Percentiles rank a stretch among this genome's conserved stretches.
phyloP scores from a whole-genome alignment of 1,140 invertebrate species.

The Myzus persicae region DNA sequence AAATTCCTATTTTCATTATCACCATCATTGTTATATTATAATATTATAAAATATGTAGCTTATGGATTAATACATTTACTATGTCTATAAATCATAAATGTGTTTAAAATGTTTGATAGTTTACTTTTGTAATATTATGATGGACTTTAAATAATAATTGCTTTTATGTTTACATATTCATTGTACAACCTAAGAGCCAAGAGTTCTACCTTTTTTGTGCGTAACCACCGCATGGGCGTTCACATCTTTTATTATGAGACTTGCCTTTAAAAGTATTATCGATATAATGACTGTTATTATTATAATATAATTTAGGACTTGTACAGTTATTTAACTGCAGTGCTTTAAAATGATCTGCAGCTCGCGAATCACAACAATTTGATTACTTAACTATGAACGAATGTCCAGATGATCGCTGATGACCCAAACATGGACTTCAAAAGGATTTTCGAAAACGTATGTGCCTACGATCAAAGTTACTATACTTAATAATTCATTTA shows the following conservation, averaged over 20 bases:
- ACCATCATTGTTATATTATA: not conserved
- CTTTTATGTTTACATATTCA: not conserved
- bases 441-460: too few relatives aligned
- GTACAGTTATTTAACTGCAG: too few relatives aligned
- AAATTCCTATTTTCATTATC: not conserved
- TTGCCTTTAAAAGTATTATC: too few relatives aligned
- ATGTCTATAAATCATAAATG: not conserved
- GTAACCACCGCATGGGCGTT: too few relatives aligned
- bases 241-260: too few relatives aligned
- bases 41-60: not conserved
- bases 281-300: too few relatives aligned
- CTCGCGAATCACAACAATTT: not conserved
- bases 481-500: not conserved
- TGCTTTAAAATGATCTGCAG: not conserved
- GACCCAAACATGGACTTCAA: not conserved
- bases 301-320: too few relatives aligned
- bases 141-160: not conserved
- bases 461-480: too few relatives aligned
- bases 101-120: not conserved
- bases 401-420: not conserved
- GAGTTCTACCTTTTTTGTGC: too few relatives aligned
- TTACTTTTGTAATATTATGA: too few relatives aligned
- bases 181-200: too few relatives aligned
- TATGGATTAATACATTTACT: not conserved
- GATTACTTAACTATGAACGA: not conserved